Base-by-base conservation (phyloP, 2,888 invertebrate genomes). In the Diploptera punctata region DNA sequence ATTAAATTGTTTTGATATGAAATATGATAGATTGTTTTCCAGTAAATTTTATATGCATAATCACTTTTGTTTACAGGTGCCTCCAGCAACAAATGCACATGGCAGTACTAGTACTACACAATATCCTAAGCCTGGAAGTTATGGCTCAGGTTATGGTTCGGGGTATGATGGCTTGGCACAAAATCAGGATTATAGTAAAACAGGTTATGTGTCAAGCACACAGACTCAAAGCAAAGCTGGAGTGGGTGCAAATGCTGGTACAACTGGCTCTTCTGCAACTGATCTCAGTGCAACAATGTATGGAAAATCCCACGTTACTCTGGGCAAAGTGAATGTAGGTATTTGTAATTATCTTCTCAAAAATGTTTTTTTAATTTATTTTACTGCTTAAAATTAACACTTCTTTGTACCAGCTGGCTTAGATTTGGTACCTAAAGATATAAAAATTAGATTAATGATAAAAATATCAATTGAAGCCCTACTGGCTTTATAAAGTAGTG, bases 251-350 rank as follows among this genome's bases (percentile, higher is more conserved):
- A 73, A 68, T 67, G 73, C 75, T 29, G 78, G 77, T 19, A 77
- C 78, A 3, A 73, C 77, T 68, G 78, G 79, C 80, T 83, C 80
- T 68, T 88, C 90, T 67, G 87, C 88, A 62, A 90, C 91, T 68
- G 95, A 95, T 79, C 88, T 95, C 80, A 86, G 87, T 78, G 89
- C 90, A 77, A 91, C 93, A 38, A 94, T 95, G 89, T 97, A 96
- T 83, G 91, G 92, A 80, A 96, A 96, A 83, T 88, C 91, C 77
- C 95, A 96, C 83, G 92, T 93, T 77, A 91, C 95, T 80, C 89
- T 96, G 82, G 93, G 92, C 81, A 95, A 95, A 87, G 94, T 95
- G 82, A 94, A 94, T 85, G 94, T 94, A 84, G 90, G 93, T 91
- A 80, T 62, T 26, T 24, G 16, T 1, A n/a, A n/a, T n/a, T n/a